Base-by-base conservation (phyloP, 1,140 invertebrate genomes). In the Pogonomyrmex barbatus region DNA sequence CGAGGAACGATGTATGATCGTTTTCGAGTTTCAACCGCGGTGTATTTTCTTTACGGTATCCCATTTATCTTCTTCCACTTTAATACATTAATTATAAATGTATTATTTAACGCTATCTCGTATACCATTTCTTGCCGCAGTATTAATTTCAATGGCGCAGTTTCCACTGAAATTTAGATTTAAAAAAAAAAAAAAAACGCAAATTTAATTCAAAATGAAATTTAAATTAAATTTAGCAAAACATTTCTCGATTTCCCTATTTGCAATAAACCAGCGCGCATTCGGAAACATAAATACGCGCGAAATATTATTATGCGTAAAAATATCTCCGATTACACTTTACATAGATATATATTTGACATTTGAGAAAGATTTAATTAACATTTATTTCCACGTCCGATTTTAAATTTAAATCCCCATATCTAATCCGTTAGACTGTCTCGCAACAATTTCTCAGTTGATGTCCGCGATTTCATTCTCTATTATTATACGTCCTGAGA, bases 211-310 rank as follows among this genome's bases (percentile, higher is more conserved):
- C n/a, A 42, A 54, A 79, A 54, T 54, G 24, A 81, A 54, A 67
- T 70, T 56, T n/a, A 70, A 81, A 70, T 68, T 81, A 56, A 81
- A 56, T 81, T 70, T 39, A 68, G 1, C 36, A 81, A 70, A 54
- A 70, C 24, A 54, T 54, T 79, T 52, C 12, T 2, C 36, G 2
- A 33, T 30, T 36, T 54, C n/a, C 24, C 30, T 81, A 70, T 81
- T 70, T 81, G 36, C 14, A 81, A 30, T 33, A 68, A 42, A 56
- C 12, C 9, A 12, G n/a, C 47, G 47, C 17, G n/a, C 62, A 4
- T 47, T 65, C 65, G 36, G 42, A 36, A 65, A 65, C 33, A 60
- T 45, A 60, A 77, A 63, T 77, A 52, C 14, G 4, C 36, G 36
- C 36, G 36, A 45, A 81, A 52, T 81, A 56, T 70, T n/a, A 81